Conservation (phyloP, 2,888 invertebrate genomes). For the Spisula subtruncata region DNA sequence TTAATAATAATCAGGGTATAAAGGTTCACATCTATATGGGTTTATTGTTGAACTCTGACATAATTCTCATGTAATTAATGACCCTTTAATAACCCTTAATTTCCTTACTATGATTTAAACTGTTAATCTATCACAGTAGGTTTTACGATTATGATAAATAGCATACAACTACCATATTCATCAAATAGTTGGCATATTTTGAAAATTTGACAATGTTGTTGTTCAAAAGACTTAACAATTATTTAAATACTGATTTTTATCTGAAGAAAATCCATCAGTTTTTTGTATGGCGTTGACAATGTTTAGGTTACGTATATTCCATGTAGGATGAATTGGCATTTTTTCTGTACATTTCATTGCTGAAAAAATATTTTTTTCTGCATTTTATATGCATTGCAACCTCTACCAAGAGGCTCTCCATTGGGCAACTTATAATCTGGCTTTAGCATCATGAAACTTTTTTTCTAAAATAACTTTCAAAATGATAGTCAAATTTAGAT, state of each 20-base stretch:
- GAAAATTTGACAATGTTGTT: slow-evolving; percentile 12
- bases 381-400: too few species aligned
- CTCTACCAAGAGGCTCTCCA: too few species aligned
- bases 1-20: background rate
- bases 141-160: background rate
- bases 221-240: slow-evolving; percentile 8
- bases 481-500: too few species aligned
- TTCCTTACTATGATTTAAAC: background rate
- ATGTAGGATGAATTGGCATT: slow-evolving; percentile 4
- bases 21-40: too few species aligned
- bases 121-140: slow-evolving; percentile 2
- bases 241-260: slow-evolving; percentile 16
- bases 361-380: too few species aligned
- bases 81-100: background rate
- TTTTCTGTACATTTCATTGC: background rate
- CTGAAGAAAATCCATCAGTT: background rate
- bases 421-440: too few species aligned
- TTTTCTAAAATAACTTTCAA: too few species aligned
- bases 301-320: background rate
- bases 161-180: background rate
- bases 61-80: background rate
- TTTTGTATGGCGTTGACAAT: background rate
- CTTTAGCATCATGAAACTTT: too few species aligned
- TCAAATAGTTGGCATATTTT: background rate
- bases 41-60: background rate